A percentile compares a stretch with the other conserved stretches of the same genome.
These are phyloP conservation scores for Muscidifurax raptorellus DNA, from an alignment of 1,140 invertebrate genomes.

Conservation along the genomic window DNA sequence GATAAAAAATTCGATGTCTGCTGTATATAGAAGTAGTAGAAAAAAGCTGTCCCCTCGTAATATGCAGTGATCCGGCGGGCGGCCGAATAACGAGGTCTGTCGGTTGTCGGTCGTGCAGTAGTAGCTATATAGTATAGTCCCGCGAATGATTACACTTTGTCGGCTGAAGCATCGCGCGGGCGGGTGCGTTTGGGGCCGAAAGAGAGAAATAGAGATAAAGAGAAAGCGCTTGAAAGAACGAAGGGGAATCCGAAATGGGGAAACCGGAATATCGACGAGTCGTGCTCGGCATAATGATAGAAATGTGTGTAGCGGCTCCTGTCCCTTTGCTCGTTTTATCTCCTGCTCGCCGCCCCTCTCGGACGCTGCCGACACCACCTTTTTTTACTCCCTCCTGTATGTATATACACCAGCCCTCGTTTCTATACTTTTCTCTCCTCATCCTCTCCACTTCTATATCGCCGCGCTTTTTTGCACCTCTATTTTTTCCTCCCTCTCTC, in stretches of 20 bases:
- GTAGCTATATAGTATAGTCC: neutral
- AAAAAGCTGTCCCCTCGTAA: neutral
- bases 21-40: neutral
- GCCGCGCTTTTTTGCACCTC: constrained; percentile 6
- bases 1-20: constrained; percentile 34
- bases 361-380: neutral
- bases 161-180: neutral
- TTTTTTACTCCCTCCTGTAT: neutral
- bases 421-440: neutral
- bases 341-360: neutral
- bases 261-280: constrained; percentile 61
- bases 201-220: constrained; percentile 15
- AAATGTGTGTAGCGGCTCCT: constrained; percentile 52
- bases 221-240: neutral
- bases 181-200: too few relatives aligned
- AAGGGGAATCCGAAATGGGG: constrained; percentile 57
- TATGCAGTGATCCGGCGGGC: constrained; percentile 3
- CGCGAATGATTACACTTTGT: constrained; percentile 29
- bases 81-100: constrained; percentile 43
- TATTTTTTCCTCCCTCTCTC: neutral
- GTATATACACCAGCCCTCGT: too few relatives aligned
- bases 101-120: neutral
- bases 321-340: constrained; percentile 12
- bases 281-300: constrained; percentile 60
- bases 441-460: neutral